phyloP scores from a whole-genome alignment of 2,113 vertebrate species.

The Percina caprodes region DNA sequence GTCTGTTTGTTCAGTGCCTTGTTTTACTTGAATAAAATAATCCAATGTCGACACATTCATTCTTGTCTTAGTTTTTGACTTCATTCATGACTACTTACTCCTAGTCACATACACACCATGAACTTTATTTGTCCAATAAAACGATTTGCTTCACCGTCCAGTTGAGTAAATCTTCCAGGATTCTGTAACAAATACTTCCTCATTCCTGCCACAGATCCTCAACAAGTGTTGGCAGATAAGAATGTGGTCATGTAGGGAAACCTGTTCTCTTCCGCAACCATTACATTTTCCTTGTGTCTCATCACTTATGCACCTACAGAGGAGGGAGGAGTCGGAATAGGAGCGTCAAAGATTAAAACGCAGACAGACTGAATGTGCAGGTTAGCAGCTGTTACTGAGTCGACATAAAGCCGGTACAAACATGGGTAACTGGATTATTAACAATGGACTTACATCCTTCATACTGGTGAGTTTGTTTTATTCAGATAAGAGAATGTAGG shows the following conservation, averaged over 20 bases:
- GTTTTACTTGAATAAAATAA: slow-evolving; percentile 72
- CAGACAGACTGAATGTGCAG: slow-evolving; percentile 3
- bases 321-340: slow-evolving; percentile 44
- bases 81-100: background rate
- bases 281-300: background rate
- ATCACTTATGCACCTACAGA: background rate
- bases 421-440: slow-evolving; percentile 91
- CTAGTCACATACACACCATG: background rate
- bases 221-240: background rate
- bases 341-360: slow-evolving; percentile 1
- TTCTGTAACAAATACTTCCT: slow-evolving; percentile 30
- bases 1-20: slow-evolving; percentile 65
- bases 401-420: background rate
- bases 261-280: background rate
- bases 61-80: too few species aligned
- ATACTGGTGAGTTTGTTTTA: slow-evolving; percentile 83
- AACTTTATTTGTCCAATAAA: background rate
- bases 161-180: background rate
- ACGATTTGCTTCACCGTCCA: accelerated
- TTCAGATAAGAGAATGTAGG: background rate
- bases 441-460: slow-evolving; percentile 86
- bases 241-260: slow-evolving; percentile 47
- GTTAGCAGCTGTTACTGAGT: background rate
- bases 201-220: slow-evolving; percentile 36
- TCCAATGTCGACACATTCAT: background rate